phyloP scores from a whole-genome alignment of 2,113 vertebrate genomes.

The Nerophis lumbriciformis region DNA sequence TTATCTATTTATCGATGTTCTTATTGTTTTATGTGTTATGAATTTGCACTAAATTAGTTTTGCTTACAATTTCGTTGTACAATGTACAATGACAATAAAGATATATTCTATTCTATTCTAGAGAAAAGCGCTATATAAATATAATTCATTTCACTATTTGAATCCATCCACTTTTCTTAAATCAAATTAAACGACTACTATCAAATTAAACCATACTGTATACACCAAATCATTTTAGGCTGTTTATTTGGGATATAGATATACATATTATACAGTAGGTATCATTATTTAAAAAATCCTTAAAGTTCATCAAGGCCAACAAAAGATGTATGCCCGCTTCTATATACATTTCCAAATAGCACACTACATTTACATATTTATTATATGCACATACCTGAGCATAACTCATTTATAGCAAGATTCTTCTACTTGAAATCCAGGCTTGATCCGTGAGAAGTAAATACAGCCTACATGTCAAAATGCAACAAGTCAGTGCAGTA shows the following conservation, averaged over 20 bases:
- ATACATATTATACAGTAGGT: conserved; percentile 60
- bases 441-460: conserved; percentile 54
- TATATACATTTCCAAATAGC: conserved; percentile 65
- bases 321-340: conserved; percentile 58
- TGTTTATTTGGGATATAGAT: conserved; percentile 68
- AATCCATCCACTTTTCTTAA: conserved; percentile 42
- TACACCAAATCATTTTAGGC: conserved; percentile 36
- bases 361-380: conserved; percentile 72
- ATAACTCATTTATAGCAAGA: conserved; percentile 67
- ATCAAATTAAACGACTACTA: conserved; percentile 43
- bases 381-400: conserved; percentile 79
- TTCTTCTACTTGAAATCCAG: conserved; percentile 63
- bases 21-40: no score
- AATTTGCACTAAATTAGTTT: no score
- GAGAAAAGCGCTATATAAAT: no score
- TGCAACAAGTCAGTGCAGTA: conserved; percentile 45
- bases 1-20: no score
- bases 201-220: conserved; percentile 48
- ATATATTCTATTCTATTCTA: no score
- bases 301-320: conserved; percentile 62
- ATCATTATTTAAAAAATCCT: conserved; percentile 67
- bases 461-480: conserved; percentile 51
- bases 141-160: conserved; percentile 49
- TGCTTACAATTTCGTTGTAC: no score
- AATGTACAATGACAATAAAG: no score